Percentiles rank a stretch among this genome's conserved stretches.
Evolutionary conservation across 2,797 vertebrate genomes (phyloP).

Genomic region (Notamacropus eugenii): DNA sequence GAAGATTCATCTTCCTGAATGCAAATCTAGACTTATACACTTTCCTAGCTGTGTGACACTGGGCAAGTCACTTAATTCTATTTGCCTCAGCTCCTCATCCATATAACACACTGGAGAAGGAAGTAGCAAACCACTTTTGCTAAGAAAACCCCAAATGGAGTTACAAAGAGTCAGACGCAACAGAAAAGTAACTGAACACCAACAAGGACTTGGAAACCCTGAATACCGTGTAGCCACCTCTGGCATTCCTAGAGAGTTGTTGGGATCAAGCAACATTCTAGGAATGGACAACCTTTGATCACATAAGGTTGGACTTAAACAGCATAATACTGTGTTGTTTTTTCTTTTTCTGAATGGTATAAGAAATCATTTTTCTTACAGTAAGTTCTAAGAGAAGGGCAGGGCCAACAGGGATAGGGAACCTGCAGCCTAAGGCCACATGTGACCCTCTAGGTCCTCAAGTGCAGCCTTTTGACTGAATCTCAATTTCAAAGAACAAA

Average conservation of each 20-base stretch:
- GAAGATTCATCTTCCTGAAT: neutral
- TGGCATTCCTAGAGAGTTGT: neutral
- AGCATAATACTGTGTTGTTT: neutral
- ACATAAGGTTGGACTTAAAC: neutral
- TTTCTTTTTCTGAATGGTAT: neutral
- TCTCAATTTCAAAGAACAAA: no score
- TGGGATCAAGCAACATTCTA: neutral
- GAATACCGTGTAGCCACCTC: neutral
- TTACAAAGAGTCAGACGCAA: neutral
- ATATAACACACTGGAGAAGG: neutral
- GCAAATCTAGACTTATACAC: neutral
- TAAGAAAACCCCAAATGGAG: neutral
- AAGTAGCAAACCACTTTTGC: neutral
- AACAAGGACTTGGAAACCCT: neutral
- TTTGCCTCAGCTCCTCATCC: neutral
- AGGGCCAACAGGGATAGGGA: neutral
- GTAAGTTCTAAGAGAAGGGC: neutral
- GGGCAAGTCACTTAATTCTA: neutral
- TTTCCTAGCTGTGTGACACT: neutral
- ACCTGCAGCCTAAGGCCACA: no score
- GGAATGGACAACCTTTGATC: neutral
- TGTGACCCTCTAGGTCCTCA: no score
- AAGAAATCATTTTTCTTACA: neutral
- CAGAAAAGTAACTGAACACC: neutral
- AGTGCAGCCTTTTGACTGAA: no score